Base-by-base conservation (phyloP, 2,888 invertebrate genomes). In the Autographa gamma region DNA sequence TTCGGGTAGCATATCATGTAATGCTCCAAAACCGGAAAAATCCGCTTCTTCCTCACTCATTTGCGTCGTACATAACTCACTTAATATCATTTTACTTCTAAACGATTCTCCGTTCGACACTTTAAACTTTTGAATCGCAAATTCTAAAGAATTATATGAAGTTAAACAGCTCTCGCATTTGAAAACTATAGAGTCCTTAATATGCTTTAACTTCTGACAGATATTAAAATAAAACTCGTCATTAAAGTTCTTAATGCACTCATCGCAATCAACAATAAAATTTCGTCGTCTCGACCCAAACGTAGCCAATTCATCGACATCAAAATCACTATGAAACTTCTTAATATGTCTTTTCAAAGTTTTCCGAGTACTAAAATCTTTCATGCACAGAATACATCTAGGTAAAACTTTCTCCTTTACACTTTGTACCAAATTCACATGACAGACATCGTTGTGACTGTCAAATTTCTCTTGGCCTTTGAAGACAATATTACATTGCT, bases 361-460 rank as follows among this genome's bases (percentile, higher is more conserved):
- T 73, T 94, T 94, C 0, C 91, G 79, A 0, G 93, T 90, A 62
- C 94, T 93, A n/a, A 95, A 95, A 60, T 94, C 92, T 72, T 94
- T 95, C 69, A 88, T 89, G 32, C 94, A 95, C 0, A 94, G 82
- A 4, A 93, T 88, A 56, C 94, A 95, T 5, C 91, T 79, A 0
- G 94, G 94, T 1, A 90, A 38, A 0, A 82, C 60, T 59, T 92
- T 93, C 41, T 89, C 87, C 31, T 85, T 89, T 0, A 85, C 63
- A 4, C 74, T 82, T 6, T 80, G 76, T 0, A 86, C 73, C 7
- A 87, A 52, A 63, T 81, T 89, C 0, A 87, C 87, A 63, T 92
- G 92, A 6, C 84, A 85, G 0, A 74, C 13, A 0, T 88, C 89
- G 16, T 90, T 93, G 63, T 94, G 94, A 0, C 86, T 84, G 0